Evolutionary conservation across 92 coral and sea anemone genomes (phyloP).

Genomic region (Bergia puertoricense): DNA sequence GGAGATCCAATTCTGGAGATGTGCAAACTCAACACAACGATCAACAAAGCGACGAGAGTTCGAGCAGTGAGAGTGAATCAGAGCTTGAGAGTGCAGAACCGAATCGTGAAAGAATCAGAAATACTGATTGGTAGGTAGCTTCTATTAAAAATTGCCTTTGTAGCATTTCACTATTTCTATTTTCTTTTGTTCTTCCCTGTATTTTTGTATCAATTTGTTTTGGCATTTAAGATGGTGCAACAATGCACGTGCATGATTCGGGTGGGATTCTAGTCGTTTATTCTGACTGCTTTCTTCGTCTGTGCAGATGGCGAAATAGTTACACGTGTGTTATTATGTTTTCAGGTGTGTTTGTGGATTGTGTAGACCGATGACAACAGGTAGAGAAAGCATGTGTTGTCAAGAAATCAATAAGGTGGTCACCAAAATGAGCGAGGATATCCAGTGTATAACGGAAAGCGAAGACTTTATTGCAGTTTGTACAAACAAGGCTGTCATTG

Average conservation of each 20-base stretch:
- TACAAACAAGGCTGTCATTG: slow-evolving; percentile 9
- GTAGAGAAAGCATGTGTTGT: slow-evolving; percentile 8
- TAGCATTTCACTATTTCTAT: neutral
- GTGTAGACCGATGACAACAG: slow-evolving; percentile 21
- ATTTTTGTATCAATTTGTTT: neutral
- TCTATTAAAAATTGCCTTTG: neutral
- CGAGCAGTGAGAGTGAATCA: neutral
- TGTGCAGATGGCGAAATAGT: neutral
- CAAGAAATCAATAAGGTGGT: slow-evolving; percentile 4
- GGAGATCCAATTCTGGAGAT: slow-evolving; percentile 1
- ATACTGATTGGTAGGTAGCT: slow-evolving; percentile 23
- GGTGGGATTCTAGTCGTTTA: too few relatives aligned
- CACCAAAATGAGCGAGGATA: neutral
- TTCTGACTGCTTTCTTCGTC: neutral
- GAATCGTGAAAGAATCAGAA: slow-evolving; percentile 20
- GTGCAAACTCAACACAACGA: neutral
- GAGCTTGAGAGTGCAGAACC: neutral
- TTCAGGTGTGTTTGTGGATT: slow-evolving; percentile 19
- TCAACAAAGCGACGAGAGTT: slow-evolving; percentile 6
- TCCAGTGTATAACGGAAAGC: slow-evolving; percentile 22
- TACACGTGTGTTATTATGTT: too few relatives aligned
- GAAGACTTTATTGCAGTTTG: slow-evolving; percentile 9
- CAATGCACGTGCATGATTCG: too few relatives aligned
- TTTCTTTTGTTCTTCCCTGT: neutral
- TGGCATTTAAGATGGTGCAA: too few relatives aligned